Conservation (phyloP, 2,113 vertebrate species). For the Hypanus sabinus region DNA sequence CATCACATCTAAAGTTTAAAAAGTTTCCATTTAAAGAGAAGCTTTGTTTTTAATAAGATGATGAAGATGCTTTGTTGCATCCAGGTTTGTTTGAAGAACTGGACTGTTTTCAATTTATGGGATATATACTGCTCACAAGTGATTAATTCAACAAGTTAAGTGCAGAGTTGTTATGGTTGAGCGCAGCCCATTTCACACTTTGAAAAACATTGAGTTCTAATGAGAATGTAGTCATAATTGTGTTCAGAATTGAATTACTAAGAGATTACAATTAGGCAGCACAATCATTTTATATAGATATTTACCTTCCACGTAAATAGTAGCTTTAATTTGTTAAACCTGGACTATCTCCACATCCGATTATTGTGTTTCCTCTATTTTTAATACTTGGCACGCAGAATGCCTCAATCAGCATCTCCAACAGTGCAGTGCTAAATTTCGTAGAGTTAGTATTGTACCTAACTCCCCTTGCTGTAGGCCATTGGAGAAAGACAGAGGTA, state of each 20-base stretch:
- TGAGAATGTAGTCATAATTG: constrained; percentile 27
- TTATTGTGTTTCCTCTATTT: neutral
- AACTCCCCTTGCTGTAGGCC: neutral
- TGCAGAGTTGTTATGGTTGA: neutral
- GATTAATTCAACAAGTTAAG: neutral
- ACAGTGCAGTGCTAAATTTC: neutral
- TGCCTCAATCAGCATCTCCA: neutral
- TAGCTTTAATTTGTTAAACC: neutral
- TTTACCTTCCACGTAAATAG: neutral
- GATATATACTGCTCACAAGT: constrained; percentile 20
- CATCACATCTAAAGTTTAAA: neutral
- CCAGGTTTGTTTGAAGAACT: constrained; percentile 13
- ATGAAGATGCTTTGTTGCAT: neutral
- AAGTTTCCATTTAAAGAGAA: neutral
- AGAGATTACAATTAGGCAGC: neutral
- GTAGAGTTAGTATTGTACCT: neutral
- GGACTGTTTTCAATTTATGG: constrained; percentile 32
- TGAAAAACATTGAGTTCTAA: constrained; percentile 4
- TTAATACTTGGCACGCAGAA: neutral
- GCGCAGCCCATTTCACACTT: neutral
- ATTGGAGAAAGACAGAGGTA: neutral
- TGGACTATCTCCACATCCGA: neutral
- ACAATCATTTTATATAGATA: neutral
- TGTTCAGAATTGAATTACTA: neutral
- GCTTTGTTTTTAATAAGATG: neutral